Percentiles rank a stretch among this genome's conserved stretches.
phyloP scores from a whole-genome alignment of 2,888 invertebrate genomes.

The Ennomos fuscantarius region DNA sequence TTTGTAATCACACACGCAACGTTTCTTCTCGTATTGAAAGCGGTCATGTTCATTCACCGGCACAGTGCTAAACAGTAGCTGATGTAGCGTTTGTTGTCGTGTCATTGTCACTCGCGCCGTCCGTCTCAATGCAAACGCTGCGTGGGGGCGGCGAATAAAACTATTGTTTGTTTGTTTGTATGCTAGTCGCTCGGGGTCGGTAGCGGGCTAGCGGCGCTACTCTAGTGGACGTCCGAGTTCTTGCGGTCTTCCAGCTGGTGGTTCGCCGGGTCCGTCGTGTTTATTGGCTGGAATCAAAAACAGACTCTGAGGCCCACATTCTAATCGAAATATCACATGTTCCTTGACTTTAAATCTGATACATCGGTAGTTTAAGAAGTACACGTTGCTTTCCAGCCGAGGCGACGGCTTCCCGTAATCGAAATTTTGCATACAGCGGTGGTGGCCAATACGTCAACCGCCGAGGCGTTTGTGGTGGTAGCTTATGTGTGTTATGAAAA shows the following conservation, averaged over 20 bases:
- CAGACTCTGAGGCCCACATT: neutral
- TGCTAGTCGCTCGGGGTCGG: conserved; percentile 44
- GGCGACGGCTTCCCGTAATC: too few relatives aligned
- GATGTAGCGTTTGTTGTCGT: conserved; percentile 10
- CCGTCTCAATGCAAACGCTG: conserved; percentile 61
- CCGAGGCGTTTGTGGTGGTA: too few relatives aligned
- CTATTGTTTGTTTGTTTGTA: conserved; percentile 74
- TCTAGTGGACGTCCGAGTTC: conserved; percentile 93
- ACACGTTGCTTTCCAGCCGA: too few relatives aligned
- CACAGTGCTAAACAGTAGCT: conserved; percentile 8
- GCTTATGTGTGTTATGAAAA: too few relatives aligned
- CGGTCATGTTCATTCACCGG: conserved; percentile 22
- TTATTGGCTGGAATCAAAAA: conserved; percentile 88
- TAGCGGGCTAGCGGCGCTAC: conserved; percentile 61
- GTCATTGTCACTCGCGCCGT: conserved; percentile 18
- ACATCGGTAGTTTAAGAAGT: too few relatives aligned
- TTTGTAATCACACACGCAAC: conserved; percentile 35
- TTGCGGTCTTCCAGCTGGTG: conserved; percentile 90
- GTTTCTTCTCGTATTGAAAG: conserved; percentile 18
- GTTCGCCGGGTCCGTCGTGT: conserved; percentile 93
- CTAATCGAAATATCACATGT: too few relatives aligned
- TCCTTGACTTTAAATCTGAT: too few relatives aligned
- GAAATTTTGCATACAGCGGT: too few relatives aligned
- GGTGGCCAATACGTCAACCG: too few relatives aligned
- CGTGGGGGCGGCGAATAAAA: conserved; percentile 68